These are phyloP conservation scores for Dynastes maya DNA, from an alignment of 2,888 invertebrate species.

Conservation along the genomic window DNA sequence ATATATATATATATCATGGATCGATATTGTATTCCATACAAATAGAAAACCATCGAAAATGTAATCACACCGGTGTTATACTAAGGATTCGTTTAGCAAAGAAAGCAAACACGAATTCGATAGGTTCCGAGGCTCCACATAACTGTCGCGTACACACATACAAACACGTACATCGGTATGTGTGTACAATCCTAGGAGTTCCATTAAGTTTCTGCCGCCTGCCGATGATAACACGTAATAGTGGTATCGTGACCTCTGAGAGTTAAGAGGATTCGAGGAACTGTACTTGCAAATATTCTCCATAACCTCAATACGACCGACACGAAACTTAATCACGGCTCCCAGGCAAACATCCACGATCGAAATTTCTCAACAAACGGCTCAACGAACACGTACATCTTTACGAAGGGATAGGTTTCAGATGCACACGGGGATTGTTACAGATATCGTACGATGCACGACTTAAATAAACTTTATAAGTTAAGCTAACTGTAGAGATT, in stretches of 20 bases:
- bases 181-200: conserved; percentile 33
- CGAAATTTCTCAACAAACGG: conserved; percentile 47
- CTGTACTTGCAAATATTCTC: conserved; percentile 50
- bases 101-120: conserved; percentile 33
- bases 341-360: conserved; percentile 47
- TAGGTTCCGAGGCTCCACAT: conserved; percentile 21
- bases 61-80: conserved; percentile 29
- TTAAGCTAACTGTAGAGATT: conserved; percentile 23
- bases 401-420: conserved; percentile 32
- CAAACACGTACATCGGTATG: conserved; percentile 23
- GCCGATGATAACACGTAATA: conserved; percentile 50
- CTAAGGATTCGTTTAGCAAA: conserved; percentile 22
- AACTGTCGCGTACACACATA: conserved; percentile 25
- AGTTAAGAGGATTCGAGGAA: conserved; percentile 49
- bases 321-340: conserved; percentile 51
- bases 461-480: conserved; percentile 17
- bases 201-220: conserved; percentile 46
- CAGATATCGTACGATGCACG: conserved; percentile 30
- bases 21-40: conserved; percentile 30
- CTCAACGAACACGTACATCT: conserved; percentile 34
- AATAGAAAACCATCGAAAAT: conserved; percentile 37
- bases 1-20: background rate
- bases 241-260: conserved; percentile 49
- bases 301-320: conserved; percentile 51
- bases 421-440: conserved; percentile 39